Evolutionary conservation across 2,888 invertebrate species (phyloP).

Genomic region (Octonoba sinensis): DNA sequence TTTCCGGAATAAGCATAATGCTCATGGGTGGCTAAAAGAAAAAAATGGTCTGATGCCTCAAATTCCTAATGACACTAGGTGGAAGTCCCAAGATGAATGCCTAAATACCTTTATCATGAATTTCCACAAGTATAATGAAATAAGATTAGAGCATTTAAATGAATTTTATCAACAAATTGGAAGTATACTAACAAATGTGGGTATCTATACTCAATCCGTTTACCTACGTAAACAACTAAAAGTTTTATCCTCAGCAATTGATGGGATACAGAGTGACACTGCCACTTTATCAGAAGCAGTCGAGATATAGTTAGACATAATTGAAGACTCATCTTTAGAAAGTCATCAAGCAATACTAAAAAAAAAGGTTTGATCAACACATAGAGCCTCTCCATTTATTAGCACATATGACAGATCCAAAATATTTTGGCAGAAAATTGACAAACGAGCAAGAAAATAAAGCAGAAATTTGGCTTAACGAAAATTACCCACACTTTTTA

Average conservation of each 20-base stretch:
- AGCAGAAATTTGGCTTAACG: neutral
- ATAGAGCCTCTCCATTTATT: neutral
- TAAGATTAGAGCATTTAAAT: neutral
- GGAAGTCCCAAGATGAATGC: slow-evolving; percentile 2
- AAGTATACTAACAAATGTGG: neutral
- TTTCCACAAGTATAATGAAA: neutral
- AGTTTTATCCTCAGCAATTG: neutral
- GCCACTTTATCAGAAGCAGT: neutral
- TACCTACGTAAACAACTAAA: neutral
- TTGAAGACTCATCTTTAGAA: neutral
- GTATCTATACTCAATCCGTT: neutral
- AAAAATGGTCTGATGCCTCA: slow-evolving; percentile 9
- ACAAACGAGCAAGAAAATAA: neutral
- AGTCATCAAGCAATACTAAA: neutral
- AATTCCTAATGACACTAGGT: neutral
- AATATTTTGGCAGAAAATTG: neutral
- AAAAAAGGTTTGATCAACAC: neutral
- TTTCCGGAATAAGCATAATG: slow-evolving; percentile 8
- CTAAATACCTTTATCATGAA: neutral
- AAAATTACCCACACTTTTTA: neutral
- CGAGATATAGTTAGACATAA: neutral
- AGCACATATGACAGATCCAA: neutral
- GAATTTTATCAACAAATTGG: neutral
- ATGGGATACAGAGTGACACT: neutral
- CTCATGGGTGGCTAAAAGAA: slow-evolving; percentile 7